Percentiles rank a stretch among this genome's conserved stretches.
Evolutionary conservation across 2,888 invertebrate genomes (phyloP).

Genomic region (Drosophila mayaguana): DNA sequence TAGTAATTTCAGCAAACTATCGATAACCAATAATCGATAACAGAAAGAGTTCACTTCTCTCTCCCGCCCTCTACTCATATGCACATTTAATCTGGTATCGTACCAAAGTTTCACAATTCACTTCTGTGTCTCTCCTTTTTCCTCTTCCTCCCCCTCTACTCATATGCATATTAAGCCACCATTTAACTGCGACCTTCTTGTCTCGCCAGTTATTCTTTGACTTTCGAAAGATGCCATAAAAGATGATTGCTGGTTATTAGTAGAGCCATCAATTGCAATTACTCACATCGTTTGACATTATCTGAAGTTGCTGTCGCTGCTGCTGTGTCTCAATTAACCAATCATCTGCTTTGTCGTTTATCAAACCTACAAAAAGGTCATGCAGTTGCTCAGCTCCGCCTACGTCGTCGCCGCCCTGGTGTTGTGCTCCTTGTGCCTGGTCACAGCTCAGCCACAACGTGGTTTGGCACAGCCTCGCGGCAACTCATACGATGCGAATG

Average conservation of each 20-base stretch:
- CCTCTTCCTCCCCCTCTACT: background rate
- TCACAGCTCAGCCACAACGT: constrained; percentile 82
- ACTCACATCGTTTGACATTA: constrained; percentile 50
- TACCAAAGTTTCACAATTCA: too few relatives aligned
- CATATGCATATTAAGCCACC: background rate
- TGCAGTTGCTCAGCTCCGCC: constrained; percentile 81
- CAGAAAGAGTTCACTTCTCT: background rate
- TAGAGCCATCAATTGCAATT: constrained; percentile 26
- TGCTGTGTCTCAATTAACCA: constrained; percentile 41
- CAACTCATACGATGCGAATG: constrained; percentile 83
- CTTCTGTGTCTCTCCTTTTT: background rate
- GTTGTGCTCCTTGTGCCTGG: constrained; percentile 80
- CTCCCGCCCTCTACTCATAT: background rate
- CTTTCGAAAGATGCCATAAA: constrained; percentile 39
- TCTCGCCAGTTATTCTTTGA: constrained; percentile 26
- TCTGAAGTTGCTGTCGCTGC: constrained; percentile 25
- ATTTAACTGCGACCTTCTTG: constrained; percentile 23
- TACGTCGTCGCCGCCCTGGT: constrained; percentile 77
- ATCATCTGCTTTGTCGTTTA: constrained; percentile 27
- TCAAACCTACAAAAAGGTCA: constrained; percentile 66
- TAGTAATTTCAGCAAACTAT: background rate
- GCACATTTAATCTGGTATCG: background rate
- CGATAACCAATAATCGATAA: background rate
- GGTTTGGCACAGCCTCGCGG: constrained; percentile 79
- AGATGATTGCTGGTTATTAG: constrained; percentile 34